A percentile compares a stretch with the other conserved stretches of the same genome.
Conservation (phyloP, 1,140 invertebrate genomes). For the Sitobion miscanthi region DNA sequence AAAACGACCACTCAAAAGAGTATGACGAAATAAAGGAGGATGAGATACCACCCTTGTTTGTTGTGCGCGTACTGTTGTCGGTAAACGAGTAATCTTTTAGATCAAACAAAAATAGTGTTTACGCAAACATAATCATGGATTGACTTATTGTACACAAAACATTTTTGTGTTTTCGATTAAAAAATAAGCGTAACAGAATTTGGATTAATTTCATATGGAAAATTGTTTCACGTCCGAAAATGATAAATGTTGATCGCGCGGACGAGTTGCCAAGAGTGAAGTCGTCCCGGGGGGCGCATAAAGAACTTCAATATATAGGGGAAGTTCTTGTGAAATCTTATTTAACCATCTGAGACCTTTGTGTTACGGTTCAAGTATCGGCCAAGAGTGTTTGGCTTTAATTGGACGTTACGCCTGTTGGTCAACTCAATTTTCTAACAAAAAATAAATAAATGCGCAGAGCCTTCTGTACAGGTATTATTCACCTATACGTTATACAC, state of each 20-base stretch:
- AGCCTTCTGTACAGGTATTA: neutral
- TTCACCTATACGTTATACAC: neutral
- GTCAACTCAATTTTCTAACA: conserved; percentile 44
- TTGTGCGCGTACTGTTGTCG: neutral
- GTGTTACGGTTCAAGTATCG: conserved; percentile 35
- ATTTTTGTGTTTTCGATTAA: conserved; percentile 16
- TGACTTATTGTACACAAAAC: conserved; percentile 29
- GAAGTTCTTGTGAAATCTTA: conserved; percentile 44
- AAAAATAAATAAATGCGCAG: neutral
- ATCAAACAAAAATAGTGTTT: conserved; percentile 38
- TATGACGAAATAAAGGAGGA: conserved; percentile 10
- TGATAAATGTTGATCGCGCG: conserved; percentile 5
- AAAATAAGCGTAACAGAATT: neutral
- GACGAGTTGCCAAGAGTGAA: conserved; percentile 22
- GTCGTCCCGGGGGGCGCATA: conserved; percentile 22
- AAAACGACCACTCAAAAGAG: conserved; percentile 16
- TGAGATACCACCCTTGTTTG: conserved; percentile 26
- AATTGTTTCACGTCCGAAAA: conserved; percentile 26
- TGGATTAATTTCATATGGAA: neutral
- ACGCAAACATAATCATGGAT: conserved; percentile 24
- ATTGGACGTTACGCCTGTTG: conserved; percentile 49
- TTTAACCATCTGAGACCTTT: conserved; percentile 44
- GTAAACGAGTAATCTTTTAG: conserved; percentile 42
- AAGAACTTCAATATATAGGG: conserved; percentile 26
- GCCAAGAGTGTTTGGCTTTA: conserved; percentile 16